Conservation (phyloP, 2,113 vertebrate species). For the Perca schrenkii region DNA sequence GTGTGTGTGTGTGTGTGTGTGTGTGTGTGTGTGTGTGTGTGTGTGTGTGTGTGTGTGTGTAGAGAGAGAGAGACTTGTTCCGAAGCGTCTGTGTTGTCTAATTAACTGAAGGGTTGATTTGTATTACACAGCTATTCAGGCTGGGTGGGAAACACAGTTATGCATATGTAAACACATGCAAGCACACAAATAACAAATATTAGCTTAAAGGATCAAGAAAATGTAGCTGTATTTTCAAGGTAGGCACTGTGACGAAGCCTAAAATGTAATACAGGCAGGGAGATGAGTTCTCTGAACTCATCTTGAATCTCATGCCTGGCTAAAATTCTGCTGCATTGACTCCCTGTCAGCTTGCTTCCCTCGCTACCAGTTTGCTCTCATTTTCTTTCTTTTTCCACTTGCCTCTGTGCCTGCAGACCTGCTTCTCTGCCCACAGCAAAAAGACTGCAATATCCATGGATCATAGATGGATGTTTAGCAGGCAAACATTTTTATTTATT, state of each 20-base stretch:
- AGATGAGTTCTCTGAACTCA: background rate
- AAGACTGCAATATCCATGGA: background rate
- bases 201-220: background rate
- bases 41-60: too few species aligned
- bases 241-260: background rate
- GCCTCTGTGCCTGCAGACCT: conserved; percentile 5
- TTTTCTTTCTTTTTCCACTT: background rate
- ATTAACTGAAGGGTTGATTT: conserved; percentile 63
- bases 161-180: background rate
- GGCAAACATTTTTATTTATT: background rate
- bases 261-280: background rate
- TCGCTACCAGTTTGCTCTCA: background rate
- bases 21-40: conserved; percentile 4
- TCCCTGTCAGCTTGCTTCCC: background rate
- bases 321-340: conserved; percentile 23
- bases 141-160: background rate
- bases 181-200: background rate
- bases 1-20: too few species aligned
- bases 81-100: conserved; percentile 38
- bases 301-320: background rate
- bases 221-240: background rate
- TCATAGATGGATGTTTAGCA: background rate
- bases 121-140: conserved; percentile 47
- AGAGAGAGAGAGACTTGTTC: conserved; percentile 33
- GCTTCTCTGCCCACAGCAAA: background rate